Evolutionary conservation across 2,888 invertebrate genomes (phyloP), one percentile per base, ranked within the genome.

Genomic region (Tubulanus polymorphus): DNA sequence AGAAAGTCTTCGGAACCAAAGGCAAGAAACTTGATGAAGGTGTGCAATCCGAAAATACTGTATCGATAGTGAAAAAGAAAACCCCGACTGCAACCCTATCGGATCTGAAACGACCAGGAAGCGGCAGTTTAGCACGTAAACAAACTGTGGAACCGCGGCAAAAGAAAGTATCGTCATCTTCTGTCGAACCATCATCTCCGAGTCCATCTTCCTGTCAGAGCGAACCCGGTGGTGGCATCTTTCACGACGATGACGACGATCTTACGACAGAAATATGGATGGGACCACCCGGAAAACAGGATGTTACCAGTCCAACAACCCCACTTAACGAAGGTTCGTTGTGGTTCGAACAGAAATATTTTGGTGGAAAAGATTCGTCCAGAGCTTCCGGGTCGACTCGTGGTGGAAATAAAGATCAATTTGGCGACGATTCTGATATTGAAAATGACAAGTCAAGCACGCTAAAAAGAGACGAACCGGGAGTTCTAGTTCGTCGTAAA

Each of bases 231-330:
- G 10, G n/a, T 32, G 41, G 6, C 6, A 8, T 23, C 15, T 23
- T 20, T 41, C 20, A 41, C 41, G 41, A 32, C n/a, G 20, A 41
- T 41, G 41, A 41, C 41, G 41, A 32, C n/a, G 35, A 41, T 41
- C 41, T 41, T 5, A 41, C 41, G 18, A 3, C 6, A 3, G 69
- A 65, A 32, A 69, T 71, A 47, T 73, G 72, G 72, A 67, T 73
- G 66, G 71, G 41, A 41, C 41, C 41, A 41, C 5, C 18, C 41
- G 41, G 41, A 5, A 5, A 41, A 23, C 41, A 23, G 15, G n/a
- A n/a, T n/a, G n/a, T n/a, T n/a, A n/a, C n/a, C n/a, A n/a, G n/a
- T n/a, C n/a, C n/a, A n/a, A n/a, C n/a, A n/a, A n/a, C n/a, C n/a
- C n/a, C n/a, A n/a, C n/a, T n/a, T n/a, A n/a, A n/a, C n/a, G n/a